Percentiles rank a stretch among this genome's conserved stretches.
Conservation (phyloP, 2,113 vertebrate genomes). For the Arenaria interpres region DNA sequence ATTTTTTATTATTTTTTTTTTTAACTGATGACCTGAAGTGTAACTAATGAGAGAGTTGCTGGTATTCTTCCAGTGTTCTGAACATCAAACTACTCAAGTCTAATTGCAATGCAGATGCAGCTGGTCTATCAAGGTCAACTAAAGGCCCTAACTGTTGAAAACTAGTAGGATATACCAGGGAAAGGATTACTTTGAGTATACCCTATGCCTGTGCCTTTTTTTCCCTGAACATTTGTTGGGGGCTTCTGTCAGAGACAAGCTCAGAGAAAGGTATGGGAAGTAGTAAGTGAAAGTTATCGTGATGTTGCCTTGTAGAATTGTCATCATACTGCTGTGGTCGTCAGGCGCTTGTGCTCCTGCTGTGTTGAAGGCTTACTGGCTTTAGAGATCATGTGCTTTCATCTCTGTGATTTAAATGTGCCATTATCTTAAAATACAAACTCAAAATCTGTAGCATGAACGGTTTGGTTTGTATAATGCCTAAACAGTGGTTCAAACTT, state of each 20-base stretch:
- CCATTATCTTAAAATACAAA: background rate
- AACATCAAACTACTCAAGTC: background rate
- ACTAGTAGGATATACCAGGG: background rate
- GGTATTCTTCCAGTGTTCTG: background rate
- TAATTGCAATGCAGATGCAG: background rate
- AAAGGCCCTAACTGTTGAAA: background rate
- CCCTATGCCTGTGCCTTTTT: rapidly evolving
- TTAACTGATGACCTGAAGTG: background rate
- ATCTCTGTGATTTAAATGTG: background rate
- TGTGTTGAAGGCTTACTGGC: background rate
- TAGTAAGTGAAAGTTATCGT: background rate
- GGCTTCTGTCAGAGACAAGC: background rate
- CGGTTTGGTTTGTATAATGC: background rate
- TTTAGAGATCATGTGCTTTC: background rate
- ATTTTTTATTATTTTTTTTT: background rate
- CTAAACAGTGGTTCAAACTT: background rate
- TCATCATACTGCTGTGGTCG: rapidly evolving
- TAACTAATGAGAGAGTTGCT: background rate
- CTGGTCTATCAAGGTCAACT: background rate
- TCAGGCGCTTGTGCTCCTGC: background rate
- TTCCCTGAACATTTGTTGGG: background rate
- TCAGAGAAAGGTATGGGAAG: background rate
- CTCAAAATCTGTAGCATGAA: background rate
- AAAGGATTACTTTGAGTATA: background rate
- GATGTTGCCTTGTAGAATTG: background rate